A percentile compares a stretch with the other conserved stretches of the same genome.
phyloP scores from a whole-genome alignment of 1,140 invertebrate genomes.

The Ladona fulva region DNA sequence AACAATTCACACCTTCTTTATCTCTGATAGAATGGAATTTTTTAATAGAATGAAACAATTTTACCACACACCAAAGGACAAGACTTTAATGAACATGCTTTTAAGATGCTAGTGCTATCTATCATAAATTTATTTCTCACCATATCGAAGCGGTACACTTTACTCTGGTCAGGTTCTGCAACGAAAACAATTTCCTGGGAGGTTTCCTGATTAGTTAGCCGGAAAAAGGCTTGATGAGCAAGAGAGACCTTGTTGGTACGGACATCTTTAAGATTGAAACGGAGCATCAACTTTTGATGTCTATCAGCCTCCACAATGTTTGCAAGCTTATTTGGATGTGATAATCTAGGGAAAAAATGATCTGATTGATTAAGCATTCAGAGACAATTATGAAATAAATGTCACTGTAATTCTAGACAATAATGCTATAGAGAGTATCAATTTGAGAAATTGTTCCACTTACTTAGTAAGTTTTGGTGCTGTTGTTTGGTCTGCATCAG shows the following conservation, averaged over 20 bases:
- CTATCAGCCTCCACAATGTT: constrained; percentile 69
- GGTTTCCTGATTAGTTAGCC: constrained; percentile 53
- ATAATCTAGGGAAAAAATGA: constrained; percentile 44
- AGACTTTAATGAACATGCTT: too few species aligned
- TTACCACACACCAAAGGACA: too few species aligned
- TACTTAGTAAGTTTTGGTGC: constrained; percentile 64
- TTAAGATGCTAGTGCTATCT: too few species aligned
- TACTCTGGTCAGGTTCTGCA: constrained; percentile 73
- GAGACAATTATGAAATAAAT: not conserved
- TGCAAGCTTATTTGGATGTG: constrained; percentile 59
- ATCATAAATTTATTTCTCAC: constrained; percentile 39
- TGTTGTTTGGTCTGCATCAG: constrained; percentile 78
- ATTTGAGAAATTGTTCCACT: constrained; percentile 23
- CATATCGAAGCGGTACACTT: constrained; percentile 86
- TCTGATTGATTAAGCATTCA: too few species aligned
- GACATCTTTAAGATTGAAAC: constrained; percentile 70
- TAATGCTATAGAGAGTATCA: not conserved
- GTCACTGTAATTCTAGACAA: not conserved
- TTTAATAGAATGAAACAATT: too few species aligned
- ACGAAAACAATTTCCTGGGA: constrained; percentile 86
- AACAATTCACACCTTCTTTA: too few species aligned
- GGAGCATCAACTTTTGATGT: constrained; percentile 79
- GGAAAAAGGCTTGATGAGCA: constrained; percentile 89
- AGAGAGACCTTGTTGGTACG: constrained; percentile 53
- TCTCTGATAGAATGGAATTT: too few species aligned